Evolutionary conservation across 2,888 invertebrate species (phyloP).

Genomic region (Athripsodes cinereus): DNA sequence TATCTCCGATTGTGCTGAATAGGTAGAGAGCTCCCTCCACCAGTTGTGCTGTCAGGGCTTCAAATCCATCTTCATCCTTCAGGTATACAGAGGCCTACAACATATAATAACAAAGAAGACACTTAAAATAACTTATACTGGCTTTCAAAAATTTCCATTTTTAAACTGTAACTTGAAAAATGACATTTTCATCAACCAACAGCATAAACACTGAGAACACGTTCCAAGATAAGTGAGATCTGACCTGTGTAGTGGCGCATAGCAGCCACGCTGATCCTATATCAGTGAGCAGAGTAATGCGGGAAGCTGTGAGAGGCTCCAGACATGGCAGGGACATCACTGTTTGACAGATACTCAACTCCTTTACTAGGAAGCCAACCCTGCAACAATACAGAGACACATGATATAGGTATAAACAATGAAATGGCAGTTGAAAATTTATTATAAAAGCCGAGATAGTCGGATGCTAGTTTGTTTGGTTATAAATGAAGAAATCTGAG

Average conservation of each 20-base stretch:
- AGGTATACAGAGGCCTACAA: constrained; percentile 44
- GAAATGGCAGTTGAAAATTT: no score
- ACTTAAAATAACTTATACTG: neutral
- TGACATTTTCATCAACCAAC: neutral
- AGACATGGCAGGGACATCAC: constrained; percentile 81
- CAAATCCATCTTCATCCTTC: constrained; percentile 69
- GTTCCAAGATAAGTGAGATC: no score
- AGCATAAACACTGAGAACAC: no score
- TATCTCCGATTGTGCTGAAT: constrained; percentile 72
- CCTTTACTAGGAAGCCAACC: constrained; percentile 73
- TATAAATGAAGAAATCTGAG: no score
- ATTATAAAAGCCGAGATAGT: no score
- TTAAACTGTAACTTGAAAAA: neutral
- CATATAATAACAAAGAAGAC: no score
- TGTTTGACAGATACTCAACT: constrained; percentile 75
- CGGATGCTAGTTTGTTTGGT: no score
- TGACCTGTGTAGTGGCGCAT: constrained; percentile 66
- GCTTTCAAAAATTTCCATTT: neutral
- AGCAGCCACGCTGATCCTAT: constrained; percentile 80
- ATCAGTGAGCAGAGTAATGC: constrained; percentile 74
- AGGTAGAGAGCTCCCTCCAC: constrained; percentile 86
- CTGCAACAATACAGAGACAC: constrained; percentile 39
- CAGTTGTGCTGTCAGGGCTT: constrained; percentile 72
- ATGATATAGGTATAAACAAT: no score
- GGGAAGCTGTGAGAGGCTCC: constrained; percentile 80